A percentile compares a stretch with the other conserved stretches of the same genome.
Evolutionary conservation across 2,113 vertebrate genomes (phyloP).

Genomic region (Nyctibius bracteatus): DNA sequence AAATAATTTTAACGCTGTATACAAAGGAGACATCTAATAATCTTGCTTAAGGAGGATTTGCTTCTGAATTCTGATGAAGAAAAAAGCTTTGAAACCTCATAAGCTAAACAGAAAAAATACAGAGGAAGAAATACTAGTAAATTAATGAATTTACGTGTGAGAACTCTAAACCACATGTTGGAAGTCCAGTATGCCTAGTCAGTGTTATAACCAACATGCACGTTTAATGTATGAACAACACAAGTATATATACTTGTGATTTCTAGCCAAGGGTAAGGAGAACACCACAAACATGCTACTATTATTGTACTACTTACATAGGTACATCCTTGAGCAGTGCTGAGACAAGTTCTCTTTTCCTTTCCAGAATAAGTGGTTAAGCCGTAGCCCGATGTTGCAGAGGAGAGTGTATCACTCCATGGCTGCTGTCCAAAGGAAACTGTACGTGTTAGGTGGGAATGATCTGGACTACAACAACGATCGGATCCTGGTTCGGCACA

Average conservation of each 20-base stretch:
- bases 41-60: slow-evolving; percentile 2
- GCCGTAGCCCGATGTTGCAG: slow-evolving; percentile 93
- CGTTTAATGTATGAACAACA: neutral
- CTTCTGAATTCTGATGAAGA: neutral
- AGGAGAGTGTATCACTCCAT: slow-evolving; percentile 96
- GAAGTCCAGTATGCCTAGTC: neutral
- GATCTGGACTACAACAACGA: slow-evolving; percentile 98
- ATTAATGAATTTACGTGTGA: neutral
- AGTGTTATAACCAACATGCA: neutral
- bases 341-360: neutral
- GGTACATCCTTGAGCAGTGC: neutral
- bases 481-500: slow-evolving; percentile 92
- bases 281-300: neutral
- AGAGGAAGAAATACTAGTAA: neutral
- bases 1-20: neutral
- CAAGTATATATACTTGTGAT: neutral
- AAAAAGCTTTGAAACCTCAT: neutral
- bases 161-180: neutral
- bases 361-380: slow-evolving; percentile 89
- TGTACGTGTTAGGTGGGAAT: slow-evolving; percentile 93
- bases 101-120: neutral
- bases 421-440: slow-evolving; percentile 89
- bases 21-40: neutral
- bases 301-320: accelerated
- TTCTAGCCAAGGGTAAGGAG: neutral